These are phyloP conservation scores for Timandra comae DNA, from an alignment of 2,888 invertebrate genomes.

Conservation along the genomic window DNA sequence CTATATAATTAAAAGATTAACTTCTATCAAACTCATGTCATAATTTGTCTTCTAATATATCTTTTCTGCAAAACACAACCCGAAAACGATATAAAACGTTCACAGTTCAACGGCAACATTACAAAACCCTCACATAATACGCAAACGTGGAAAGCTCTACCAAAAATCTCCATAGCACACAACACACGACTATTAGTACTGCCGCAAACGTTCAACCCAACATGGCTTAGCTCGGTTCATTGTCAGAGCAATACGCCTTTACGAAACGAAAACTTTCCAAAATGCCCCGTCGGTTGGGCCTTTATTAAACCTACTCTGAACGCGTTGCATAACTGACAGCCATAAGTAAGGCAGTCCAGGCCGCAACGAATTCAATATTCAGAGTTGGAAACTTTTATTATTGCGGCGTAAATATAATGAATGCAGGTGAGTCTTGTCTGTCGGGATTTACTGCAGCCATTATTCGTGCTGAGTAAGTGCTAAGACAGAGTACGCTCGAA, in stretches of 20 bases:
- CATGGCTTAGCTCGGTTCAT: slow-evolving; percentile 52
- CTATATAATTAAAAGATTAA: too few relatives aligned
- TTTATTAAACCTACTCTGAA: slow-evolving; percentile 61
- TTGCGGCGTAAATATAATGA: slow-evolving; percentile 75
- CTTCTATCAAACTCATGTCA: too few relatives aligned
- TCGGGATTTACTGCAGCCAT: slow-evolving; percentile 59
- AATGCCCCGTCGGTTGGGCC: slow-evolving; percentile 58
- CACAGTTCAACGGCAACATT: too few relatives aligned
- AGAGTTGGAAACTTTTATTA: slow-evolving; percentile 74
- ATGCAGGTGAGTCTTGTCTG: slow-evolving; percentile 72
- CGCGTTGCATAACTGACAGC: slow-evolving; percentile 67
- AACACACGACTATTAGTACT: slow-evolving; percentile 42
- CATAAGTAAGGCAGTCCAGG: slow-evolving; percentile 68
- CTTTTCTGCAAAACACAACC: too few relatives aligned
- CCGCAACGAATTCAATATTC: slow-evolving; percentile 73
- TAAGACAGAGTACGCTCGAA: slow-evolving; percentile 48
- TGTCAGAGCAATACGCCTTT: slow-evolving; percentile 64
- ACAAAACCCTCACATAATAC: too few relatives aligned
- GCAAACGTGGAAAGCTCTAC: slow-evolving; percentile 2
- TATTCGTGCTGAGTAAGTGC: slow-evolving; percentile 30
- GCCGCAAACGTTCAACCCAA: slow-evolving; percentile 46
- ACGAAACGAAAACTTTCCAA: slow-evolving; percentile 71
- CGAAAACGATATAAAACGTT: too few relatives aligned
- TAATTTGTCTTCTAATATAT: too few relatives aligned
- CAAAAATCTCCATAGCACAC: slow-evolving; percentile 17